phyloP scores from a whole-genome alignment of 2,113 vertebrate genomes.

The Neotoma lepida region DNA sequence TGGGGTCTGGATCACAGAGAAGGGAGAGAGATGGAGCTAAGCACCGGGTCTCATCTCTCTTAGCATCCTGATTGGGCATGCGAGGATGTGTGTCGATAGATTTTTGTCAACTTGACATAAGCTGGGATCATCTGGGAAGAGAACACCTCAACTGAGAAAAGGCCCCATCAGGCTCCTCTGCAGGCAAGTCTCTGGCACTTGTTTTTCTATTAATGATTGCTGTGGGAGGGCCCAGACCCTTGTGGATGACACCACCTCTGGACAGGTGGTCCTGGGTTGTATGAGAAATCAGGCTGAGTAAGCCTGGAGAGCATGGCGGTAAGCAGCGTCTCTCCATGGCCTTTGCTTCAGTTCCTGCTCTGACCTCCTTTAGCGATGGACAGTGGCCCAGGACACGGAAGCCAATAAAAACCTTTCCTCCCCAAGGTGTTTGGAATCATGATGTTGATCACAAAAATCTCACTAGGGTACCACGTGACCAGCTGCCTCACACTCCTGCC shows the following conservation, averaged over 20 bases:
- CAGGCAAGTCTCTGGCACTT: background rate
- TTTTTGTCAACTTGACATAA: background rate
- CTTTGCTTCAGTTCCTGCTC: background rate
- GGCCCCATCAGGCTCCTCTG: background rate
- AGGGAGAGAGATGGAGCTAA: background rate
- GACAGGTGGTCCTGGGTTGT: background rate
- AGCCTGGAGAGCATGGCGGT: background rate
- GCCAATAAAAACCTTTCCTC: background rate
- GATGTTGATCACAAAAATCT: background rate
- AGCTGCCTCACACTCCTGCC: background rate
- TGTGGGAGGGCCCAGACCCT: background rate
- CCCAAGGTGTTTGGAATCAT: background rate
- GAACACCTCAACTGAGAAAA: background rate
- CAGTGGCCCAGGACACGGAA: background rate
- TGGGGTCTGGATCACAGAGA: background rate
- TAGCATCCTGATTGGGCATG: background rate
- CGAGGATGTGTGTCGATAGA: background rate
- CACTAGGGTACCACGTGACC: background rate
- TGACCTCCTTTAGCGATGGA: background rate
- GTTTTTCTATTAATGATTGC: background rate
- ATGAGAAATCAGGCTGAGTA: background rate
- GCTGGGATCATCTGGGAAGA: background rate
- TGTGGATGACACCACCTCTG: background rate
- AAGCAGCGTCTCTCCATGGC: background rate
- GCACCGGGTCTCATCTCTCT: background rate